Conservation (phyloP, 2,113 vertebrate species). For the Mandrillus leucophaeus region DNA sequence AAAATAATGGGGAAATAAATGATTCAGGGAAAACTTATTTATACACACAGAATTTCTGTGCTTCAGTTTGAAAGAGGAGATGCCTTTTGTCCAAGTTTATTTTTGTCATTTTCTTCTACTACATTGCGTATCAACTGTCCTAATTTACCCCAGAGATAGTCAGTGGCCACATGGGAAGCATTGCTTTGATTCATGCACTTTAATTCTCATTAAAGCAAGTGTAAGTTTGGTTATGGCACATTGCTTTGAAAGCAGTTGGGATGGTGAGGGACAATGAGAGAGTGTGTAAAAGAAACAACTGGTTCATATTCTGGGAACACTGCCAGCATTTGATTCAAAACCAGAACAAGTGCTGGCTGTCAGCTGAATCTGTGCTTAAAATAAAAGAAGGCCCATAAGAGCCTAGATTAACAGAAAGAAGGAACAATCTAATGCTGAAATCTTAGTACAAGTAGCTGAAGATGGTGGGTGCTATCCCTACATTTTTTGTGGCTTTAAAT, state of each 20-base stretch:
- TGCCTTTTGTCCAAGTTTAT: not conserved
- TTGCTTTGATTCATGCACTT: slow-evolving; percentile 54
- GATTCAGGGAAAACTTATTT: not conserved
- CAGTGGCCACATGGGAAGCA: not conserved
- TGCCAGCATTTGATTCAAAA: slow-evolving; percentile 75
- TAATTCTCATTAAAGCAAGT: slow-evolving; percentile 69
- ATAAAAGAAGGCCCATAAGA: slow-evolving; percentile 66
- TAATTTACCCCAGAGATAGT: slow-evolving; percentile 50
- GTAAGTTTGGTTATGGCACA: slow-evolving; percentile 65
- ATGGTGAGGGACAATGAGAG: slow-evolving; percentile 67
- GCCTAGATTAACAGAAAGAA: slow-evolving; percentile 67
- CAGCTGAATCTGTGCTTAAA: slow-evolving; percentile 77
- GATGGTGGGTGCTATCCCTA: slow-evolving; percentile 2
- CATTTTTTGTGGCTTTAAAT: slow-evolving; percentile 32
- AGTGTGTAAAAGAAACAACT: slow-evolving; percentile 76
- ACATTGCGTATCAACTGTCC: not conserved
- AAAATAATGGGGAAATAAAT: not conserved
- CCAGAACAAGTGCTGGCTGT: slow-evolving; percentile 79
- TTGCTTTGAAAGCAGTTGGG: slow-evolving; percentile 68
- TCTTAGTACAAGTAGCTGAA: slow-evolving; percentile 53
- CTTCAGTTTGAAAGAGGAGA: not conserved
- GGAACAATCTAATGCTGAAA: slow-evolving; percentile 27
- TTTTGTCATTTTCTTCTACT: not conserved
- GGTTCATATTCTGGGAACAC: slow-evolving; percentile 77
- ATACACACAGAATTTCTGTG: not conserved